A percentile compares a stretch with the other conserved stretches of the same genome.
These are phyloP conservation scores for Propsilocerus akamusi DNA, from an alignment of 1,140 invertebrate genomes.

Conservation along the genomic window DNA sequence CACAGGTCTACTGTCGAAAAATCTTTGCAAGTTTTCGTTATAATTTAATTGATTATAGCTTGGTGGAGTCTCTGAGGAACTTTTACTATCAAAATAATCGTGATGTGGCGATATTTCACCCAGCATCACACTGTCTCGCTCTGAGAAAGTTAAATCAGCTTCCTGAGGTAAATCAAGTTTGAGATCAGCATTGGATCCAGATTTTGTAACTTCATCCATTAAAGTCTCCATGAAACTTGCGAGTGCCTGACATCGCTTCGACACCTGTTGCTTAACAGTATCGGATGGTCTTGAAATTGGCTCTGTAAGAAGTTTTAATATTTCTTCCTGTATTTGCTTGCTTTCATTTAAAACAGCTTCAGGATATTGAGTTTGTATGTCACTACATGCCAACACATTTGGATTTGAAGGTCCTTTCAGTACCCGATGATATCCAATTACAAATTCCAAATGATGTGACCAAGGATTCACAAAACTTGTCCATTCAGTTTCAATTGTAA, in stretches of 20 bases:
- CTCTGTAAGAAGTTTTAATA: conserved; percentile 43
- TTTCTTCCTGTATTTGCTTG: conserved; percentile 44
- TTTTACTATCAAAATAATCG: conserved; percentile 61
- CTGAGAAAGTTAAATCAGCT: conserved; percentile 33
- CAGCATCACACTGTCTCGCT: conserved; percentile 54
- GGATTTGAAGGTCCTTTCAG: conserved; percentile 52
- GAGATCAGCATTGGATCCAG: conserved; percentile 22
- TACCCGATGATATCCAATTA: conserved; percentile 73
- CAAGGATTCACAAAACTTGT: conserved; percentile 88
- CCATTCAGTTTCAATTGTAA: conserved; percentile 79
- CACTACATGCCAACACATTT: conserved; percentile 42
- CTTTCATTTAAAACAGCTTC: conserved; percentile 40
- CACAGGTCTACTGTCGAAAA: conserved; percentile 64
- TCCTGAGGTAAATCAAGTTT: conserved; percentile 35
- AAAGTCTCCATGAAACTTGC: conserved; percentile 55
- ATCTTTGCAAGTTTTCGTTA: conserved; percentile 67
- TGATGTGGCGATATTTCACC: conserved; percentile 74
- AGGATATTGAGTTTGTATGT: conserved; percentile 22
- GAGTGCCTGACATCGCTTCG: conserved; percentile 47
- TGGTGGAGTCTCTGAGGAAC: conserved; percentile 59
- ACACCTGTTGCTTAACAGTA: conserved; percentile 36
- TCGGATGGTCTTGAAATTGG: conserved; percentile 39
- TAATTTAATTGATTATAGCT: conserved; percentile 78
- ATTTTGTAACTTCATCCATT: conserved; percentile 38
- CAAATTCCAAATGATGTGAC: conserved; percentile 77